Conservation (phyloP, 2,888 invertebrate species). For the Rosalia funebris region DNA sequence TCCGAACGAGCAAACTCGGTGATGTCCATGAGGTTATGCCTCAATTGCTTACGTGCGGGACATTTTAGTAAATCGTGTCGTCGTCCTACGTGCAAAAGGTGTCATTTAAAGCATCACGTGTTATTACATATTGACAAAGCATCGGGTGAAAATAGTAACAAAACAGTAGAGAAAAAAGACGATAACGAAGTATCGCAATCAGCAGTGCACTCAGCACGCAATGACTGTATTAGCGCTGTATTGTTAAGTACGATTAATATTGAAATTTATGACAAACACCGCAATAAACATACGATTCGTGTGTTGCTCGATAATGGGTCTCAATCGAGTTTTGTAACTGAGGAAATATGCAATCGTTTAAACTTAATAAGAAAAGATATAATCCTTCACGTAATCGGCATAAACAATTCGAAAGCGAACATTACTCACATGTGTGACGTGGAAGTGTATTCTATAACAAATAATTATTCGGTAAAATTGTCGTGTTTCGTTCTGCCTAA, state of each 20-base stretch:
- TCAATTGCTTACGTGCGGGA: conserved; percentile 22
- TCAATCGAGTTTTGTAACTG: conserved; percentile 10
- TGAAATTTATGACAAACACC: conserved; percentile 8
- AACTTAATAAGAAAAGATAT: too few relatives aligned
- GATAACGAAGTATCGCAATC: too few relatives aligned
- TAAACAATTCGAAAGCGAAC: conserved; percentile 3
- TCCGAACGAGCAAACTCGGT: conserved; percentile 26
- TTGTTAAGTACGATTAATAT: conserved; percentile 3
- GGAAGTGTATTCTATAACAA: neutral
- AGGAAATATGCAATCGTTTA: conserved; percentile 2
- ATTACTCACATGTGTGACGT: conserved; percentile 16
- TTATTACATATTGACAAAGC: conserved; percentile 5
- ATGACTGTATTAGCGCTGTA: conserved; percentile 4
- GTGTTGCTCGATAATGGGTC: conserved; percentile 8
- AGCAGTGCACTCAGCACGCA: conserved; percentile 6
- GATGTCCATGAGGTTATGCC: conserved; percentile 27
- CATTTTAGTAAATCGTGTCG: conserved; percentile 12
- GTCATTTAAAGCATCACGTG: conserved; percentile 5
- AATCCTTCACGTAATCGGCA: conserved; percentile 3
- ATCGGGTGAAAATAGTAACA: neutral
- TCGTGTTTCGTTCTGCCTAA: conserved; percentile 12
- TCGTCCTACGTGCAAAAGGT: conserved; percentile 9
- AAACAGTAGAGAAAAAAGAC: too few relatives aligned
- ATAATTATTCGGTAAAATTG: conserved; percentile 1
- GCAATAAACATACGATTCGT: conserved; percentile 11